These are phyloP conservation scores for Ormyrus nitidulus DNA, from an alignment of 2,888 invertebrate species.

Conservation along the genomic window DNA sequence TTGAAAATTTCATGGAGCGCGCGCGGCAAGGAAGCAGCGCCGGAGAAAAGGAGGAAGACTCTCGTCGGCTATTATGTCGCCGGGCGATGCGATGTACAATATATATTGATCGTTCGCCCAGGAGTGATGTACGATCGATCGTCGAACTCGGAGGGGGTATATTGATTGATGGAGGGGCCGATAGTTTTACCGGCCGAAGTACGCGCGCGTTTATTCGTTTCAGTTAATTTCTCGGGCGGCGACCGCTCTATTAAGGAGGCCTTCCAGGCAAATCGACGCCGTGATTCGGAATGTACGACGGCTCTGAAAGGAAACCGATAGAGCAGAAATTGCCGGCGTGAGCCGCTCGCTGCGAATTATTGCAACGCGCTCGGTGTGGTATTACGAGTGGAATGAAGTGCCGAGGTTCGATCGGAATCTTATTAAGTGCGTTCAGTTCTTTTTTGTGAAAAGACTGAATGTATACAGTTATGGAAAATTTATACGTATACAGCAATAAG, in stretches of 20 bases:
- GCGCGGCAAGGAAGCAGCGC: not conserved
- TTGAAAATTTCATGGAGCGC: slow-evolving; percentile 20
- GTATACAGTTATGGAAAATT: too few species aligned
- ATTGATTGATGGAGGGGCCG: slow-evolving; percentile 52
- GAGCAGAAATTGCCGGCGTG: slow-evolving; percentile 55
- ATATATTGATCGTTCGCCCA: too few species aligned
- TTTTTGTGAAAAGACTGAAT: too few species aligned
- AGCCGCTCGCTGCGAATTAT: slow-evolving; percentile 7
- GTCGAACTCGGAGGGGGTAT: not conserved
- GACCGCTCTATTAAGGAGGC: slow-evolving; percentile 63
- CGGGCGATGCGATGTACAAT: too few species aligned
- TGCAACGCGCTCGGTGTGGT: not conserved
- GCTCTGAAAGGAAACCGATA: slow-evolving; percentile 44
- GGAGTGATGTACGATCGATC: slow-evolving; percentile 9
- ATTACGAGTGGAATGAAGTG: slow-evolving; percentile 17
- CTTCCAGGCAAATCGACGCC: slow-evolving; percentile 68
- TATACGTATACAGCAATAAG: too few species aligned
- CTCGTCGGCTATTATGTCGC: too few species aligned
- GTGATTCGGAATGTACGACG: slow-evolving; percentile 64
- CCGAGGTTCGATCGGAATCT: not conserved
- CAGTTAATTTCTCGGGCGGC: slow-evolving; percentile 67
- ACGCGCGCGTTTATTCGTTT: slow-evolving; percentile 62
- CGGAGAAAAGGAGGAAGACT: too few species aligned
- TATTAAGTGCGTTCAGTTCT: too few species aligned
- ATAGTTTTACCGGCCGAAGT: slow-evolving; percentile 58